Base-by-base conservation (phyloP, 2,113 vertebrate species). In the Cephalopterus ornatus region DNA sequence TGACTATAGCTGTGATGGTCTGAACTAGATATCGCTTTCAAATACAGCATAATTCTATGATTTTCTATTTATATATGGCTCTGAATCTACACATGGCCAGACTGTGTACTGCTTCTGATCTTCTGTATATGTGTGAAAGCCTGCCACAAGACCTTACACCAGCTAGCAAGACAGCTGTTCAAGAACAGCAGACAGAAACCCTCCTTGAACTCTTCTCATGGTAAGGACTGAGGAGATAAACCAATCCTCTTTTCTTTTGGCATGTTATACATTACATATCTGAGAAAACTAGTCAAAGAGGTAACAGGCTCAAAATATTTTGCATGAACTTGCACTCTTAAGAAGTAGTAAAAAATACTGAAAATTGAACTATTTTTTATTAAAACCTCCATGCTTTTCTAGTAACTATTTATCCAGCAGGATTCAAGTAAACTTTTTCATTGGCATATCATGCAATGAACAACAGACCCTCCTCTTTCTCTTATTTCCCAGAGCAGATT, bases 121-220 rank as follows among this genome's bases (percentile, higher is more conserved):
- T 65, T 58, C 89, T 77, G 82, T 19, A 39, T n/a, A 88, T 50
- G 82, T 77, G 88, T 88, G 90, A 88, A 93, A 96, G 55, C 82
- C 44, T 92, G 46, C 75, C 63, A 77, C 35, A 80, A 91, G 71
- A 70, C 91, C 35, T 80, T 59, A 56, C 35, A 77, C 61, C 88
- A 95, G 47, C 68, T 61, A 85, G 49, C 71, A 85, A 66, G 91
- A 83, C 50, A 96, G 88, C 50, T 92, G 85, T 62, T 92, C 67
- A 63, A 63, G 63, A 88, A 56, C 16, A 90, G 39, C 75, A 80
- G 63, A 74, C 58, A 89, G 68, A 47, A 79, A 49, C 16, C 71
- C 63, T 30, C 20, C 27, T 59, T 71, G 44, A 90, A 39, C 33
- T 52, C 22, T 66, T 52, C 61, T 37, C 26, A 22, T 62, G 41